These are phyloP conservation scores for Cheilosia urbana DNA, from an alignment of 2,888 invertebrate genomes.

Conservation along the genomic window DNA sequence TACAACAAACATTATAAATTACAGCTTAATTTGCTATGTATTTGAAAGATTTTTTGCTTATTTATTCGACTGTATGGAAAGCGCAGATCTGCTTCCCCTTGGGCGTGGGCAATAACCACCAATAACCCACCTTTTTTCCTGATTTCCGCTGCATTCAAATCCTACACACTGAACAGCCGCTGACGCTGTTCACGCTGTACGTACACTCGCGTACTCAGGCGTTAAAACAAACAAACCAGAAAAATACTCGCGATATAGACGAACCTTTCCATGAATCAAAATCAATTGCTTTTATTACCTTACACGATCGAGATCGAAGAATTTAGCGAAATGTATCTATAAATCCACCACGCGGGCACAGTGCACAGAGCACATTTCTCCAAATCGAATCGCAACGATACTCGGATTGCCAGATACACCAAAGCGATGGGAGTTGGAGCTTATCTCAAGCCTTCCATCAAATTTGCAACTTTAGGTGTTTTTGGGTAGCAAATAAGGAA, in stretches of 20 bases:
- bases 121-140: constrained; percentile 49
- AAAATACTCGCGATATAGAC: not conserved
- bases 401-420: constrained; percentile 47
- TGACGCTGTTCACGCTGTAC: not conserved
- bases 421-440: constrained; percentile 49
- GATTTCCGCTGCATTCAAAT: constrained; percentile 65
- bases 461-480: constrained; percentile 67
- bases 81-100: constrained; percentile 27
- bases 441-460: constrained; percentile 70
- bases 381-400: constrained; percentile 33
- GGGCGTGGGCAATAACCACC: constrained; percentile 58
- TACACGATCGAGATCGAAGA: constrained; percentile 55
- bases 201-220: constrained; percentile 27
- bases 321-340: constrained; percentile 55
- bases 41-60: constrained; percentile 19
- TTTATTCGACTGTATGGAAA: not conserved
- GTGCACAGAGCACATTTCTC: constrained; percentile 33
- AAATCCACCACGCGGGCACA: constrained; percentile 32
- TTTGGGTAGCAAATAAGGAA: constrained; percentile 56
- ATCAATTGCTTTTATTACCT: constrained; percentile 68
- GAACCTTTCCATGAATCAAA: constrained; percentile 65
- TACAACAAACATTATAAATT: constrained; percentile 66
- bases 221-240: constrained; percentile 71
- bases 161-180: constrained; percentile 44
- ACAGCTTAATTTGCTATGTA: constrained; percentile 67